Percentiles rank a stretch among this genome's conserved stretches.
Evolutionary conservation across 2,113 vertebrate species (phyloP).

Genomic region (Fulica atra): DNA sequence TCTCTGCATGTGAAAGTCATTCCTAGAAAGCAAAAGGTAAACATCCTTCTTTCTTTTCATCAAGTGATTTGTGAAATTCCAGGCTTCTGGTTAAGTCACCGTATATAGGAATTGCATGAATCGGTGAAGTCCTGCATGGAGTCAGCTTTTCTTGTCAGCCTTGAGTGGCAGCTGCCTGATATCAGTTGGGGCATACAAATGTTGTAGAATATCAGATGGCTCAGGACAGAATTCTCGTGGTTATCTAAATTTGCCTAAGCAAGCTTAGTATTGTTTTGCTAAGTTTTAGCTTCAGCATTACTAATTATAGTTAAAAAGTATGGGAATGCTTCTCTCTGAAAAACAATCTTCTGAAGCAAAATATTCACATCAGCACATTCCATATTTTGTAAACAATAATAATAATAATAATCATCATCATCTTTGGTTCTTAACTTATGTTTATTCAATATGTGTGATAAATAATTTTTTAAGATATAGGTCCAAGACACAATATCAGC

Average conservation of each 20-base stretch:
- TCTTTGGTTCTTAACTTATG: neutral
- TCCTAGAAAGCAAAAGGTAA: neutral
- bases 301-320: neutral
- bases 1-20: neutral
- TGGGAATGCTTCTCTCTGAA: neutral
- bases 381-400: neutral
- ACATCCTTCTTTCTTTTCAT: neutral
- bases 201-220: neutral
- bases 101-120: neutral
- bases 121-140: rapidly evolving
- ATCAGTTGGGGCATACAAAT: neutral
- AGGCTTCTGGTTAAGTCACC: neutral
- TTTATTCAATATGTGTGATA: neutral
- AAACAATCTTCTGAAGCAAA: neutral
- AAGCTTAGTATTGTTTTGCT: neutral
- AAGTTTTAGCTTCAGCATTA: neutral
- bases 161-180: neutral
- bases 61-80: neutral
- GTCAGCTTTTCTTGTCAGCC: neutral
- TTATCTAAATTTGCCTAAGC: neutral
- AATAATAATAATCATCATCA: neutral
- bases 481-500: neutral
- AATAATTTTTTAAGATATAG: neutral
- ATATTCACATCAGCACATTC: neutral
- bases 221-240: neutral